phyloP scores from a whole-genome alignment of 30 jellyfish, hydroid and myxozoan species.

The Mastigias papua region DNA sequence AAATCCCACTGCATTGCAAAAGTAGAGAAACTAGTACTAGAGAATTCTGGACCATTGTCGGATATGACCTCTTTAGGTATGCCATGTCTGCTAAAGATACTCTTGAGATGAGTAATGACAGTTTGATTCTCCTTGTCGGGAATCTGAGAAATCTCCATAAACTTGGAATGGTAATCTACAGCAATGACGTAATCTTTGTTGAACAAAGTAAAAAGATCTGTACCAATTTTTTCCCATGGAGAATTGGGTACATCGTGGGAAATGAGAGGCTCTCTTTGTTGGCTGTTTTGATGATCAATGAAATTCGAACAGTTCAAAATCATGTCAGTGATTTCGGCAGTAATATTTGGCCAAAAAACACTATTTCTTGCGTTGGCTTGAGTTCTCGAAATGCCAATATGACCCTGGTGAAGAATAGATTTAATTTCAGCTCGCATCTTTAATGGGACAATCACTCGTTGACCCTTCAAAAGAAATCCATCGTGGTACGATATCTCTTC shows the following conservation, averaged over 20 bases:
- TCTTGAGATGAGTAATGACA: neutral
- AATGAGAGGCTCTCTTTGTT: slow-evolving; percentile 38
- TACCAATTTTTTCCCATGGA: slow-evolving; percentile 53
- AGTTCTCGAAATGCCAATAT: slow-evolving; percentile 61
- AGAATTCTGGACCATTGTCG: slow-evolving; percentile 62
- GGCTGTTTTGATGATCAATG: slow-evolving; percentile 35
- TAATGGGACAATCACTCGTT: slow-evolving; percentile 55
- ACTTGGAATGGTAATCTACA: slow-evolving; percentile 68
- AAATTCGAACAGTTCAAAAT: slow-evolving; percentile 9
- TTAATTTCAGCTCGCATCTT: slow-evolving; percentile 32
- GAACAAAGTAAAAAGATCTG: slow-evolving; percentile 52
- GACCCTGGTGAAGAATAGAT: slow-evolving; percentile 40
- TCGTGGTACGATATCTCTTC: slow-evolving; percentile 34
- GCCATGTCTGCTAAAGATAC: slow-evolving; percentile 25
- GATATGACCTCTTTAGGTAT: slow-evolving; percentile 46
- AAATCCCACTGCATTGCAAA: slow-evolving; percentile 47
- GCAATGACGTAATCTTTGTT: slow-evolving; percentile 36
- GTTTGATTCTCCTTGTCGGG: slow-evolving; percentile 1
- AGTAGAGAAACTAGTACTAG: slow-evolving; percentile 1
- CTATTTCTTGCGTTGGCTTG: slow-evolving; percentile 51
- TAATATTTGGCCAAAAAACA: slow-evolving; percentile 53
- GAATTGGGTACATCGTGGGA: slow-evolving; percentile 47
- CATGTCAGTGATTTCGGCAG: slow-evolving; percentile 41
- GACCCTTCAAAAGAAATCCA: slow-evolving; percentile 25
- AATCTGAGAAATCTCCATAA: slow-evolving; percentile 48